Base-by-base conservation (phyloP, 1,140 invertebrate genomes). In the Teleopsis dalmanni region DNA sequence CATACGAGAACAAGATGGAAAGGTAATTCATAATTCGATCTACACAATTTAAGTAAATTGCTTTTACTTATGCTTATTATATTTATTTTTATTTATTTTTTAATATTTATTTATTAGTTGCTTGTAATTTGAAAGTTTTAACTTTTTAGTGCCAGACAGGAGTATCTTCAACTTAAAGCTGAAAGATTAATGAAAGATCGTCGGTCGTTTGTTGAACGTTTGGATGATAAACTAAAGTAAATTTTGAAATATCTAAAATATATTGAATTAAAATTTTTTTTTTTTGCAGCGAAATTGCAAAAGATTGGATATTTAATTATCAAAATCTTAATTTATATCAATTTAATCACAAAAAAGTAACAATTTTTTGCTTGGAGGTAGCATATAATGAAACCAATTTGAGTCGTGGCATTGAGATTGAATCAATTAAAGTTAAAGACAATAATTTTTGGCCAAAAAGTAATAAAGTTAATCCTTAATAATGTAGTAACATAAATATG, bases 271-370 rank as follows among this genome's bases (percentile, higher is more conserved):
- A 22, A 18, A 34, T 23, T 16, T 16, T 10, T 14, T 14, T 8
- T 23, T 16, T 43, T 50, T 45, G n/a, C 27, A 50, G 48, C 8
- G 3, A 13, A 19, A 16, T 8, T 10, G 27, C 26, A 21, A 18
- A 33, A 7, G 45, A 44, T 18, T 50, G 41, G 42, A 37, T 50
- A 21, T 27, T 50, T 22, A 38, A 50, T 18, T 37, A 19, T 33
- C 42, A 50, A 50, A 36, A 27, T 26, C 33, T 18, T 34, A 26
- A 34, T 18, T 18, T 31, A 33, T 37, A 29, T 13, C 13, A n/a
- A 22, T 45, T 50, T 38, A 13, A 10, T 31, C 48, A 50, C 22
- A 38, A 27, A 25, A 21, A 38, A 31, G 9, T 50, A 19, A 10
- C 26, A 29, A 23, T 50, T 10, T 4, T 8, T 22, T 50, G 27